A percentile compares a stretch with the other conserved stretches of the same genome.
These are phyloP conservation scores for Pollenia griseotomentosa DNA, from an alignment of 2,888 invertebrate species.

Conservation along the genomic window DNA sequence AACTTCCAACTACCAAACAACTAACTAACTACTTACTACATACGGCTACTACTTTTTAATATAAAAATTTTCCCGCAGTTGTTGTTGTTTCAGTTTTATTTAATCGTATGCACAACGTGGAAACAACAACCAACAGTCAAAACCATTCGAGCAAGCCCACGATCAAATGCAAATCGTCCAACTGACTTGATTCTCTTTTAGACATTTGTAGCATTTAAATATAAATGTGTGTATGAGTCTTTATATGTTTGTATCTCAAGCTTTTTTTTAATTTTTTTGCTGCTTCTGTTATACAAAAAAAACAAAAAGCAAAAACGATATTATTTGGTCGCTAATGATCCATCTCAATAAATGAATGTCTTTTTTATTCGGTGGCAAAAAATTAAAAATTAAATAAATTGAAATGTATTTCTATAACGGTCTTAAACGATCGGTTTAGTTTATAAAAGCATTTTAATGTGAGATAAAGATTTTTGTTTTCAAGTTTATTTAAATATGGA, in stretches of 20 bases:
- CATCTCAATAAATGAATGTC: slow-evolving; percentile 61
- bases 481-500: slow-evolving; percentile 2
- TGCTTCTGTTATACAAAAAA: slow-evolving; percentile 43
- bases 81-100: slow-evolving; percentile 32
- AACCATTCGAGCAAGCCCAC: slow-evolving; percentile 51
- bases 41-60: slow-evolving; percentile 64
- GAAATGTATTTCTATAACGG: slow-evolving; percentile 52
- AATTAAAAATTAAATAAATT: slow-evolving; percentile 53
- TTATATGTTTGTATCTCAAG: slow-evolving; percentile 20
- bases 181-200: slow-evolving; percentile 54
- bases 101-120: slow-evolving; percentile 59
- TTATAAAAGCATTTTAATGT: slow-evolving; percentile 44
- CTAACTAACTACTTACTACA: slow-evolving; percentile 55
- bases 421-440: slow-evolving; percentile 24
- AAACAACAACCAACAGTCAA: slow-evolving; percentile 44
- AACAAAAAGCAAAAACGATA: neutral
- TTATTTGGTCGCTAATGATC: slow-evolving; percentile 62
- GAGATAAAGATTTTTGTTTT: slow-evolving; percentile 34
- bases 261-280: slow-evolving; percentile 38
- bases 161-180: slow-evolving; percentile 61
- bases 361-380: slow-evolving; percentile 57
- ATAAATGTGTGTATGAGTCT: slow-evolving; percentile 22
- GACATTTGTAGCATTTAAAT: slow-evolving; percentile 41
- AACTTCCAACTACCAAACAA: slow-evolving; percentile 54
- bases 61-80: slow-evolving; percentile 3